phyloP scores from a whole-genome alignment of 2,797 vertebrate genomes.

The Amblyopsis hoosieri region DNA sequence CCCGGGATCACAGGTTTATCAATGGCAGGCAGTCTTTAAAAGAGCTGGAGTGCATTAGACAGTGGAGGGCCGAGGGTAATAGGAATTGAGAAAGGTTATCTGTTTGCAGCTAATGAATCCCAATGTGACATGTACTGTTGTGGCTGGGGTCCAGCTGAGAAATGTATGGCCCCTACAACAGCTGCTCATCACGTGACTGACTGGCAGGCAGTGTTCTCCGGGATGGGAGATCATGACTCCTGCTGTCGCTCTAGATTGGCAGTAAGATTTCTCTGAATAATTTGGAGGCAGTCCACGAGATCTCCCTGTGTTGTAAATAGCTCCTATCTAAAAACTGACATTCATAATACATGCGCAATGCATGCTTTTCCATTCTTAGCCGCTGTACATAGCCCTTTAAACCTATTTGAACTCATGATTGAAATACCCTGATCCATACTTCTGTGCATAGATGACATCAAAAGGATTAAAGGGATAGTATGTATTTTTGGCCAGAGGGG shows the following conservation, averaged over 20 bases:
- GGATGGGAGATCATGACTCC: slow-evolving; percentile 68
- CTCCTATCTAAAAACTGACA: slow-evolving; percentile 22
- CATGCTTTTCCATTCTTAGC: slow-evolving; percentile 25
- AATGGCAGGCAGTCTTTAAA: slow-evolving; percentile 26
- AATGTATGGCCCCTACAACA: slow-evolving; percentile 68
- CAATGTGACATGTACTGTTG: slow-evolving; percentile 61
- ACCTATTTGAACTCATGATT: slow-evolving; percentile 27
- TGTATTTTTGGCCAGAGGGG: no score
- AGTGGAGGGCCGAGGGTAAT: slow-evolving; percentile 34
- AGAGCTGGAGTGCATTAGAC: slow-evolving; percentile 29
- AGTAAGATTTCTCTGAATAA: slow-evolving; percentile 53
- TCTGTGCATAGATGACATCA: no score
- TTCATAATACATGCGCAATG: slow-evolving; percentile 14
- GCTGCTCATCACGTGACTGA: slow-evolving; percentile 65
- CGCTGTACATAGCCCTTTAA: slow-evolving; percentile 4
- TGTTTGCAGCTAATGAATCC: slow-evolving; percentile 61
- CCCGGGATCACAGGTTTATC: slow-evolving; percentile 25
- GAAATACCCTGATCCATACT: neutral
- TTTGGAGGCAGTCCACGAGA: slow-evolving; percentile 28
- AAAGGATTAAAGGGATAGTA: no score
- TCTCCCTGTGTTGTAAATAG: slow-evolving; percentile 32
- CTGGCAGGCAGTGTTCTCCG: slow-evolving; percentile 64
- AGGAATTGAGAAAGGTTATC: slow-evolving; percentile 49
- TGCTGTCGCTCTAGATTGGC: slow-evolving; percentile 50
- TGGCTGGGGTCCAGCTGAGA: slow-evolving; percentile 52